Conservation (phyloP, 2,888 invertebrate genomes). For the Atherix ibis region DNA sequence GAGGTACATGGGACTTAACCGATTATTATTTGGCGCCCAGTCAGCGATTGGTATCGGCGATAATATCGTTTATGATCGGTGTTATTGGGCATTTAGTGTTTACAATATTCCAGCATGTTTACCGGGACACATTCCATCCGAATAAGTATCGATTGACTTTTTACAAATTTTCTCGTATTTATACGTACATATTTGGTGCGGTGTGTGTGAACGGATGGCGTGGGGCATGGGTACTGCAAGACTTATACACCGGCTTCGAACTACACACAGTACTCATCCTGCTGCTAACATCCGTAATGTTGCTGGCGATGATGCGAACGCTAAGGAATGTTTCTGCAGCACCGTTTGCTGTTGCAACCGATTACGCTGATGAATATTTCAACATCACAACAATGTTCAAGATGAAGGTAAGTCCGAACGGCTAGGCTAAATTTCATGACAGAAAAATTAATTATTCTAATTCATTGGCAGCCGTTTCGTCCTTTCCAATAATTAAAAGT, state of each 20-base stretch:
- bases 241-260: constrained; percentile 44
- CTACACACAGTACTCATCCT: constrained; percentile 40
- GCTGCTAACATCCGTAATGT: constrained; percentile 47
- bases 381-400: constrained; percentile 74
- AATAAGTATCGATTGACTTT: constrained; percentile 51
- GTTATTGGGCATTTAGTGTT: constrained; percentile 52
- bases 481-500: background rate
- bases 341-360: constrained; percentile 62
- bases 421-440: background rate
- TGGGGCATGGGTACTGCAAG: constrained; percentile 61
- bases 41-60: constrained; percentile 42
- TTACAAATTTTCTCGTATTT: constrained; percentile 53
- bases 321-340: constrained; percentile 68
- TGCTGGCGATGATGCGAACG: constrained; percentile 51
- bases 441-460: background rate
- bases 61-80: constrained; percentile 53
- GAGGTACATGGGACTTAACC: constrained; percentile 70
- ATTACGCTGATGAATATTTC: constrained; percentile 63
- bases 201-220: constrained; percentile 81
- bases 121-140: constrained; percentile 45
- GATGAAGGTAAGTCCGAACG: constrained; percentile 46
- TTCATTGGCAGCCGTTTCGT: background rate
- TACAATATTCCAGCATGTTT: constrained; percentile 47
- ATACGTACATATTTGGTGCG: constrained; percentile 59
- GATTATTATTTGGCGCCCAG: constrained; percentile 53